phyloP scores from a whole-genome alignment of 2,888 invertebrate species.

The Chalcosyrphus nemorum region DNA sequence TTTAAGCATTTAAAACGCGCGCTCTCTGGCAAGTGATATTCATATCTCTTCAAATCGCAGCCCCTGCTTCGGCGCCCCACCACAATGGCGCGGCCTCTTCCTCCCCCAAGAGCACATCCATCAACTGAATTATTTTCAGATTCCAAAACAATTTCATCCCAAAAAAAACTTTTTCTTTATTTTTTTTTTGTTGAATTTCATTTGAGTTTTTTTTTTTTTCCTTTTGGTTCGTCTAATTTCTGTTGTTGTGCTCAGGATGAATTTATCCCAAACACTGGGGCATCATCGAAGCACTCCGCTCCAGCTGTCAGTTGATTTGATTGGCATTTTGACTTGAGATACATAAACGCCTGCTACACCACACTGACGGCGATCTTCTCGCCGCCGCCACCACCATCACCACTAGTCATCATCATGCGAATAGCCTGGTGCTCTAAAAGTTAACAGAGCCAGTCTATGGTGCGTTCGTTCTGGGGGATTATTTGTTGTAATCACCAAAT shows the following conservation, averaged over 20 bases:
- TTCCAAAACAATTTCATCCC: slow-evolving; percentile 68
- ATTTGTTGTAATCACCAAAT: slow-evolving; percentile 39
- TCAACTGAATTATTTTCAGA: slow-evolving; percentile 73
- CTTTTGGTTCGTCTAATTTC: slow-evolving; percentile 64
- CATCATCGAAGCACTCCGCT: slow-evolving; percentile 76
- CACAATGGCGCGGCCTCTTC: neutral
- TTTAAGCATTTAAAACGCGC: slow-evolving; percentile 59
- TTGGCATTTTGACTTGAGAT: slow-evolving; percentile 81
- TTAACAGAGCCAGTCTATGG: slow-evolving; percentile 37
- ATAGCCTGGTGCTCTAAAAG: slow-evolving; percentile 30
- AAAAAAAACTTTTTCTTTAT: slow-evolving; percentile 25
- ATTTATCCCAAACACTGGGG: slow-evolving; percentile 75
- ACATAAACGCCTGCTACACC: slow-evolving; percentile 75
- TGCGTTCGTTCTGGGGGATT: slow-evolving; percentile 48
- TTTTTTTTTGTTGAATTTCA: slow-evolving; percentile 62
- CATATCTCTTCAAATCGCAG: slow-evolving; percentile 49
- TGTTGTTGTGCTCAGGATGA: slow-evolving; percentile 73
- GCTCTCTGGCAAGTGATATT: slow-evolving; percentile 70
- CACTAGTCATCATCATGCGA: slow-evolving; percentile 7
- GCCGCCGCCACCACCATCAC: slow-evolving; percentile 74
- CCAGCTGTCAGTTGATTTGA: slow-evolving; percentile 80
- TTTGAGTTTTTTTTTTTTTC: slow-evolving; percentile 44
- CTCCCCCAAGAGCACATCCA: slow-evolving; percentile 48
- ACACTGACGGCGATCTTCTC: slow-evolving; percentile 70
- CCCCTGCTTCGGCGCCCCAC: neutral